Evolutionary conservation across 1,140 invertebrate genomes (phyloP).

Genomic region (Drosophila funebris): DNA sequence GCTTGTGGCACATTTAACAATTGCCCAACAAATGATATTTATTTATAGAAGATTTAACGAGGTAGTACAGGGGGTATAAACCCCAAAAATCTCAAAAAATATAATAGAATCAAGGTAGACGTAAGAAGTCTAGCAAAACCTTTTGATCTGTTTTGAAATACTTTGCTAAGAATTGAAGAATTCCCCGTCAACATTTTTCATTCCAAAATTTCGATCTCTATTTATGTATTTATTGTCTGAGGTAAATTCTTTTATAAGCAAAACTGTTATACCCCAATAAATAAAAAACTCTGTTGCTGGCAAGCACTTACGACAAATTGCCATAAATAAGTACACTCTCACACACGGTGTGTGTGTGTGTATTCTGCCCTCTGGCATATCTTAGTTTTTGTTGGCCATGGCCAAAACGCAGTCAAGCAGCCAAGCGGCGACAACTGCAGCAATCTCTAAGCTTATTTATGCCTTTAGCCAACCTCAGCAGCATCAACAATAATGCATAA

Average conservation of each 20-base stretch:
- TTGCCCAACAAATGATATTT: background rate
- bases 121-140: no score
- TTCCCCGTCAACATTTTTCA: background rate
- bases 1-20: no score
- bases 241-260: no score
- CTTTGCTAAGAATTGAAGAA: no score
- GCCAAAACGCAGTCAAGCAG: constrained; percentile 52
- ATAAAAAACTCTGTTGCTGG: constrained; percentile 54
- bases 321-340: constrained; percentile 68
- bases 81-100: background rate
- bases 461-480: constrained; percentile 45
- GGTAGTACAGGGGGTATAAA: no score
- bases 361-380: constrained; percentile 53
- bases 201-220: background rate
- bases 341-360: background rate
- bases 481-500: constrained; percentile 40
- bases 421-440: constrained; percentile 73
- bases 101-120: no score
- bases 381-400: constrained; percentile 43
- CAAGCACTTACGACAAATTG: constrained; percentile 71
- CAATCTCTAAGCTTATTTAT: constrained; percentile 68
- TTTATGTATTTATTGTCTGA: constrained; percentile 2
- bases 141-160: no score
- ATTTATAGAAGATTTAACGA: background rate
- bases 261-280: constrained; percentile 24